Evolutionary conservation across 2,888 invertebrate species (phyloP), one percentile per base, ranked within the genome.

Genomic region (Cheiracanthium punctorium): DNA sequence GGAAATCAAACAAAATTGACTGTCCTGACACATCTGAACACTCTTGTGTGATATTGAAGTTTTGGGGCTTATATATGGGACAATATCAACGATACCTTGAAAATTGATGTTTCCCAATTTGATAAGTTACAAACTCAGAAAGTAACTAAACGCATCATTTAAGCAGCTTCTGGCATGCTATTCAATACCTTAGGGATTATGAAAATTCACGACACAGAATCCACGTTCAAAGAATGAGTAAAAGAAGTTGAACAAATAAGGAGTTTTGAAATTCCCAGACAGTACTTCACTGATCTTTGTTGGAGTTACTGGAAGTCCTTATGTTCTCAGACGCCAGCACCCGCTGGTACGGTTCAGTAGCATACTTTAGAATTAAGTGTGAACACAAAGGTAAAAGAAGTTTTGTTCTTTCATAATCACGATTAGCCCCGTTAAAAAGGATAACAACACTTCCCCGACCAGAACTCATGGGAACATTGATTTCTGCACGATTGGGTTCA

Each of bases 341-440:
- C 20, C 32, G 30, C n/a, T 74, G 58, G 20, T 74, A 65, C 17
- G 65, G 75, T 37, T 10, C 64, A 0, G 65, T 65, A 1, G 64
- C 29, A 64, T 65, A 65, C 41, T 64, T 65, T 14, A 14, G 28
- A 28, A 65, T 28, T n/a, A 65, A 75, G 17, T 1, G 64, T 65
- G 32, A 33, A 17, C 37, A 52, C 7, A 65, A 28, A n/a, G 64
- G 28, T 24, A 8, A 32, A 17, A 64, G 58, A n/a, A 65, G 28
- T n/a, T 75, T 65, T 24, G 12, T 75, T 12, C n/a, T 75, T 20
- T 64, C 65, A 7, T 64, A 41, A 75, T 65, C 37, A 14, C 28
- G 65, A 0, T 14, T 75, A 17, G 64, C 29, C 24, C 75, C 65
- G 10, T 64, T 74, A 74, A 74, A 64, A 43, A 74, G 58, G 32